Base-by-base conservation (phyloP, 2,797 vertebrate genomes). In the Eulemur mongoz region DNA sequence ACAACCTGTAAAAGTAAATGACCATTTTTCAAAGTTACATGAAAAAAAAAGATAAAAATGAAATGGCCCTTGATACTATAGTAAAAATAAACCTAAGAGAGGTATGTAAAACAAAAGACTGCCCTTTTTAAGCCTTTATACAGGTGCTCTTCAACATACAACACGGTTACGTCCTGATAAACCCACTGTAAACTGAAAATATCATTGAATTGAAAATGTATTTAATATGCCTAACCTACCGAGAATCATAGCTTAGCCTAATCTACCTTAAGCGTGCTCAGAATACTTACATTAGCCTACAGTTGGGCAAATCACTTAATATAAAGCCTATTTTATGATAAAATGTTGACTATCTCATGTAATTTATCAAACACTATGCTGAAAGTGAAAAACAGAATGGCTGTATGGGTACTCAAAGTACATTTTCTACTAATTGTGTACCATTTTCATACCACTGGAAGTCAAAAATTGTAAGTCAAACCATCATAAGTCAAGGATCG, bases 11-110 rank as follows among this genome's bases (percentile, higher is more conserved):
- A 73, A 96, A 89, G n/a, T 87, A 59, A 85, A 70, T 86, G 50
- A 54, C 32, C 32, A 54, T 79, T 92, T 88, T 84, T 4, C 69
- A 6, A 88, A 88, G 48, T 48, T 79, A 79, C 81, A 65, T 94
- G 30, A 82, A 89, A 67, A 70, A 75, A 57, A 38, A 25, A 43
- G 40, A 30, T 18, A 80, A 93, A 83, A 80, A 72, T 15, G 22
- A 92, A 96, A 72, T n/a, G 38, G 30, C 8, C 10, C 32, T 72
- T 91, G 67, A 69, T 89, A 91, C 57, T 43, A 84, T 1, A 63
- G 61, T 84, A 65, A 85, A 93, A 92, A 94, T 61, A 96, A 96
- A 65, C 48, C 67, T 57, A 87, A 84, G 20, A 84, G 4, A 70
- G 57, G 35, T 48, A 54, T 35, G 59, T 15, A 69, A 76, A 94